Evolutionary conservation across 1,140 invertebrate genomes (phyloP).

Genomic region (Mamestra configurata): DNA sequence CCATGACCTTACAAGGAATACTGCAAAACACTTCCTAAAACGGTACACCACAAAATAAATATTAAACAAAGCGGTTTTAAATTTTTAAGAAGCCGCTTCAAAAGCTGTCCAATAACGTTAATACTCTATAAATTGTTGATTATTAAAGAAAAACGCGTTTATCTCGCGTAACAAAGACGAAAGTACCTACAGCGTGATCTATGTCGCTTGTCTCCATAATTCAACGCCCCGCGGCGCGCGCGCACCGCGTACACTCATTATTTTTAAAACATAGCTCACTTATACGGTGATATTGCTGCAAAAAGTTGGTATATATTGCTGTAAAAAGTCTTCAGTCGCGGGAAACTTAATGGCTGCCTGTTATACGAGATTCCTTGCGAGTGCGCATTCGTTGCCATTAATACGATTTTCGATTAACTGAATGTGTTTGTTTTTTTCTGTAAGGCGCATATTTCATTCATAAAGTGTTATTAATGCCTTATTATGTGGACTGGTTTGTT

Average conservation of each 20-base stretch:
- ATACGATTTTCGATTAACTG: conserved; percentile 43
- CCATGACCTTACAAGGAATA: neutral
- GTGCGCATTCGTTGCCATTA: conserved; percentile 29
- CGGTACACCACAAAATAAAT: neutral
- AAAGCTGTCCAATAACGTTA: conserved; percentile 37
- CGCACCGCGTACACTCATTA: conserved; percentile 49
- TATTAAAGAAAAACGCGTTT: conserved; percentile 45
- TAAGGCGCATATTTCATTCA: conserved; percentile 43
- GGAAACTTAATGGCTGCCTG: conserved; percentile 59
- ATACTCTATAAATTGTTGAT: conserved; percentile 41
- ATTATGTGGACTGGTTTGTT: conserved; percentile 18
- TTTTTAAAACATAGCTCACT: conserved; percentile 52
- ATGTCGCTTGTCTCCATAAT: conserved; percentile 44
- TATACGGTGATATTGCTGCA: conserved; percentile 70
- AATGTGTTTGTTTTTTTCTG: conserved; percentile 25
- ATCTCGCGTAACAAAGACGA: conserved; percentile 47
- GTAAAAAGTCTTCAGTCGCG: conserved; percentile 63
- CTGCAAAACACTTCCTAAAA: neutral
- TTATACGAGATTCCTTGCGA: conserved; percentile 52
- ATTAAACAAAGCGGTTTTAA: neutral
- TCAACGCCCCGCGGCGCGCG: conserved; percentile 44
- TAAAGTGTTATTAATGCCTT: conserved; percentile 18
- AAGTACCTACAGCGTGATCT: conserved; percentile 49
- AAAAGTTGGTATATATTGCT: conserved; percentile 69
- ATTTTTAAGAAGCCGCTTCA: neutral